Conservation (phyloP, 2,888 invertebrate genomes). For the Endomychus coccineus region DNA sequence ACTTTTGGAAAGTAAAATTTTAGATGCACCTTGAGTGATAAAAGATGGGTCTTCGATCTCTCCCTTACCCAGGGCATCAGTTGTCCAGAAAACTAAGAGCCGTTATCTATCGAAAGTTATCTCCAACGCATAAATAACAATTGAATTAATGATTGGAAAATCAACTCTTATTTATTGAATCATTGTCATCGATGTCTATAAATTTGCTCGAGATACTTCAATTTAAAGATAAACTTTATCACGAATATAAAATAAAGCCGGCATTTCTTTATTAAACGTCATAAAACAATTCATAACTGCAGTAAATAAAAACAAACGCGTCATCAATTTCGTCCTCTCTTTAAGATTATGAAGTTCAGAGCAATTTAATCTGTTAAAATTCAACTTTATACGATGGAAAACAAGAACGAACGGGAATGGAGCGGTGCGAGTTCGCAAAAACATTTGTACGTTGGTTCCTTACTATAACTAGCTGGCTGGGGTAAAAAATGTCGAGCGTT, state of each 20-base stretch:
- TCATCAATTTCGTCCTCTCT: slow-evolving; percentile 15
- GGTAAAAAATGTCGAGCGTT: slow-evolving; percentile 27
- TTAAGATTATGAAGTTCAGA: slow-evolving; percentile 14
- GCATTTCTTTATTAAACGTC: not conserved
- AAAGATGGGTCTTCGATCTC: too few species aligned
- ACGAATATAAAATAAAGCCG: not conserved
- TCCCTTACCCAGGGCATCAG: too few species aligned
- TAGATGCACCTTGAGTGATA: too few species aligned
- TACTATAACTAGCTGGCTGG: slow-evolving; percentile 3
- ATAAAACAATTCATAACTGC: slow-evolving; percentile 13
- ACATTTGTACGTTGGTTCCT: not conserved
- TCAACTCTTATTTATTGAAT: too few species aligned
- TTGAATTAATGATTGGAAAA: too few species aligned
- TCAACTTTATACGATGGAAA: slow-evolving; percentile 9
- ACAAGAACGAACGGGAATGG: too few species aligned
- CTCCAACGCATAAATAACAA: too few species aligned
- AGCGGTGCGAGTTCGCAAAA: slow-evolving; percentile 3
- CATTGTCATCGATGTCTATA: too few species aligned
- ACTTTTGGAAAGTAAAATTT: too few species aligned
- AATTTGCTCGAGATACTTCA: slow-evolving; percentile 6
- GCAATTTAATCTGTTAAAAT: slow-evolving; percentile 18
- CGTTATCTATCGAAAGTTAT: too few species aligned
- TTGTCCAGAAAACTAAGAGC: too few species aligned
- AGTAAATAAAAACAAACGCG: slow-evolving; percentile 15
- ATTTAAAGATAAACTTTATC: slow-evolving; percentile 2